Evolutionary conservation across 1,140 invertebrate species (phyloP).

Genomic region (Agrypnia vestita): DNA sequence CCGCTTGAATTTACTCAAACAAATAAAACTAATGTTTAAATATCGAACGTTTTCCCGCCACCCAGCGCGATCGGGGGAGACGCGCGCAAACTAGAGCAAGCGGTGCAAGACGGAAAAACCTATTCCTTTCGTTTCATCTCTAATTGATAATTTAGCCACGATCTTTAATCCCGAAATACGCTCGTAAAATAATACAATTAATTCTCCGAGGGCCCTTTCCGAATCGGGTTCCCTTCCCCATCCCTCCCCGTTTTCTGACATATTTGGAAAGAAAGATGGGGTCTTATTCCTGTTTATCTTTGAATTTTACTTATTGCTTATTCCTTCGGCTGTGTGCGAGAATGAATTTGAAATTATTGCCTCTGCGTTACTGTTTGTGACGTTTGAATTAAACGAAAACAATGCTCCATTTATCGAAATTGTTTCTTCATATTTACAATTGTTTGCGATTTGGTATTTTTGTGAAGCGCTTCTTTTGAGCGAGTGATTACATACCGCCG

Average conservation of each 20-base stretch:
- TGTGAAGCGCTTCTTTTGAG: too few relatives aligned
- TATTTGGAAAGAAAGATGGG: constrained; percentile 36
- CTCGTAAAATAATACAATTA: constrained; percentile 72
- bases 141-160: constrained; percentile 73
- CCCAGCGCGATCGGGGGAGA: constrained; percentile 18
- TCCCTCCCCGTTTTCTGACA: constrained; percentile 5
- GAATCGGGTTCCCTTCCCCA: neutral
- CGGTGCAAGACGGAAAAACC: constrained; percentile 56
- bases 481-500: too few relatives aligned
- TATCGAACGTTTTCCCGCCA: neutral
- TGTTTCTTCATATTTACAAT: constrained; percentile 27
- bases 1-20: too few relatives aligned
- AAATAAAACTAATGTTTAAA: too few relatives aligned
- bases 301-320: constrained; percentile 61
- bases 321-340: constrained; percentile 45
- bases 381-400: constrained; percentile 44
- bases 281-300: constrained; percentile 57
- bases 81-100: constrained; percentile 39
- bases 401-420: constrained; percentile 46
- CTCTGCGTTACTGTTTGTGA: constrained; percentile 45
- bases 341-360: constrained; percentile 51
- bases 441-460: too few relatives aligned
- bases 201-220: constrained; percentile 67
- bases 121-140: constrained; percentile 65
- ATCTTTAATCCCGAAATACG: constrained; percentile 66